phyloP scores from a whole-genome alignment of 2,113 vertebrate species.

The Nothocercus nigrocapillus region DNA sequence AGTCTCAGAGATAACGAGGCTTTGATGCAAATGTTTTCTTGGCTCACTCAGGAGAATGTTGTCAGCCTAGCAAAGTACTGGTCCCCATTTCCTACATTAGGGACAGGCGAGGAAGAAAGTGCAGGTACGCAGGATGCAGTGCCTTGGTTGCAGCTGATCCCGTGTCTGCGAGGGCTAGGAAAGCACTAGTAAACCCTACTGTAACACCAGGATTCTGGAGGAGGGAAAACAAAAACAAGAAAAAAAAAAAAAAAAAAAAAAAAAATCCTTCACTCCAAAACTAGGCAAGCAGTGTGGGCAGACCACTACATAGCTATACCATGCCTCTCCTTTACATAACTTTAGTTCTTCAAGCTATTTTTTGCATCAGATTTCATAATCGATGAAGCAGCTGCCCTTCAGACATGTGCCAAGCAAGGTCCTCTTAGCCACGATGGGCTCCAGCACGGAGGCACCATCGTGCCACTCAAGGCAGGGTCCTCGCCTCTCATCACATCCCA shows the following conservation, averaged over 20 bases:
- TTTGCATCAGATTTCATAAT: neutral
- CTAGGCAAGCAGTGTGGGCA: neutral
- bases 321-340: neutral
- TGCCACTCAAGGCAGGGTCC: neutral
- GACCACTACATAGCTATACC: neutral
- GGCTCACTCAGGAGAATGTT: neutral
- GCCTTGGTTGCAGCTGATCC: neutral
- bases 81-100: neutral
- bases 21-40: neutral
- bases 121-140: neutral
- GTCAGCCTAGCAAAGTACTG: neutral
- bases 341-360: neutral
- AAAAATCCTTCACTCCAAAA: neutral
- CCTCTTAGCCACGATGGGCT: neutral
- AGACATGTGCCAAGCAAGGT: neutral
- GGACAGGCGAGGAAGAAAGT: neutral
- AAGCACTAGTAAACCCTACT: neutral
- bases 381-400: neutral
- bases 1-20: neutral
- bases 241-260: neutral
- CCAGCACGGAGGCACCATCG: fast-evolving
- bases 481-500: neutral
- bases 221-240: no score
- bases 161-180: neutral
- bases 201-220: neutral